A percentile compares a stretch with the other conserved stretches of the same genome.
These are phyloP conservation scores for Harpalus rubripes DNA, from an alignment of 2,888 invertebrate species.

Conservation along the genomic window DNA sequence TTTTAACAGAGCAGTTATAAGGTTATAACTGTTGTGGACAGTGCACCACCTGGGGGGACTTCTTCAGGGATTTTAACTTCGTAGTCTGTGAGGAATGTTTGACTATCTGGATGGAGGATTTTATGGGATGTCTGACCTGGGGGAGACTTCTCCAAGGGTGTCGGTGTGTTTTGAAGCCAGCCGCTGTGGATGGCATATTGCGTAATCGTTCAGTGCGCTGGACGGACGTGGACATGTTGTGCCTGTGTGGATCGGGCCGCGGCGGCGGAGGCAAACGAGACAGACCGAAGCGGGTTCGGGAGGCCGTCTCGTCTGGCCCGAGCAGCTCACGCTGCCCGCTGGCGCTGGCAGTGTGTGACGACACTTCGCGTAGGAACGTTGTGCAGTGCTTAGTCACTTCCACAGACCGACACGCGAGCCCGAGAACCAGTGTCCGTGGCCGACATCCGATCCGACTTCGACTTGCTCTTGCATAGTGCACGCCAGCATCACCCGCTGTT, in stretches of 20 bases:
- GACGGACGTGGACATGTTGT: slow-evolving; percentile 67
- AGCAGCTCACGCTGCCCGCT: slow-evolving; percentile 71
- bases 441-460: slow-evolving; percentile 36
- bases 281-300: slow-evolving; percentile 74
- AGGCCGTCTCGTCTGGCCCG: slow-evolving; percentile 73
- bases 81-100: no score
- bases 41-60: no score
- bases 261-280: slow-evolving; percentile 71
- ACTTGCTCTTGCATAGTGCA: slow-evolving; percentile 16
- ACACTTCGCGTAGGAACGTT: slow-evolving; percentile 71
- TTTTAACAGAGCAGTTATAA: no score
- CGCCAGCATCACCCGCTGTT: not conserved
- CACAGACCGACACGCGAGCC: slow-evolving; percentile 57
- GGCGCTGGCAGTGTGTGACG: slow-evolving; percentile 75
- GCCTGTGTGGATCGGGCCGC: slow-evolving; percentile 65
- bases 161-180: not conserved
- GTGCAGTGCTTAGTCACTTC: slow-evolving; percentile 54
- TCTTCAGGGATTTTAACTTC: no score
- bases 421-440: not conserved
- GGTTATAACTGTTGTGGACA: no score
- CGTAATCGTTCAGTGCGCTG: slow-evolving; percentile 73
- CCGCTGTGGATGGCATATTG: slow-evolving; percentile 72
- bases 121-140: no score
- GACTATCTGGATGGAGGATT: no score
- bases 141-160: not conserved